Base-by-base conservation (phyloP, 2,113 vertebrate genomes). In the Poecile atricapillus region DNA sequence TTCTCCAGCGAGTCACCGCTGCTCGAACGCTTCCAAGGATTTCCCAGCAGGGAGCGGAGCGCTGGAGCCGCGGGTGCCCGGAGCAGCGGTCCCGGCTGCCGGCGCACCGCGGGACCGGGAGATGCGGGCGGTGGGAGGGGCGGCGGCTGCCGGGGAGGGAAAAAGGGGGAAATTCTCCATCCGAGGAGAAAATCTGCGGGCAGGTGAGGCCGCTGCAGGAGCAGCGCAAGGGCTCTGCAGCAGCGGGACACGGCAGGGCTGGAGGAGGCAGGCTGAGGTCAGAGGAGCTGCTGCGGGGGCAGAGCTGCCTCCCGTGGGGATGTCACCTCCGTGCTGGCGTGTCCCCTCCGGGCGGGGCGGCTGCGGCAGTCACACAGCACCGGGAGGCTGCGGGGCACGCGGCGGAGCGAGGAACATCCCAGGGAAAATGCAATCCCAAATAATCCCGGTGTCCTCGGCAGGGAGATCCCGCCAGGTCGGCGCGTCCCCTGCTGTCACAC, bases 321-420 rank as follows among this genome's bases (percentile, higher is more conserved):
- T 2, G 62, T 41, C 5, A 9, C 70, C 74, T 47, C 82, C 3
- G 2, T 69, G 44, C 58, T 5, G 47, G 15, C 1, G 28, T 47
- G 80, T 11, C 35, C 46, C 49, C 53, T 21, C 49, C 0, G 5
- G 58, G 83, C 73, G 60, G 68, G 35, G 56, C 3, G 10, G 58
- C 70, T 24, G 24, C 46, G 21, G 58, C 35, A 10, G 68, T 31
- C 83, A 22, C 30, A 31, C 12, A 33, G 88, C 83, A 7, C 25
- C 5, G 49, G 50, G 74, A 56, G 46, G 52, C 43, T 71, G 39
- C 55, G 0, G 83, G 49, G n/a, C 35, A 20, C 28, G 43, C 0
- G 4, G 7, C 0, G 19, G 27, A 58, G 46, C 3, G 7, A 44
- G 4, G 49, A 9, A 5, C 1, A 43, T 71, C n/a, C 19, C 2